phyloP scores from a whole-genome alignment of 2,113 vertebrate species.

The Glaucomys volans region DNA sequence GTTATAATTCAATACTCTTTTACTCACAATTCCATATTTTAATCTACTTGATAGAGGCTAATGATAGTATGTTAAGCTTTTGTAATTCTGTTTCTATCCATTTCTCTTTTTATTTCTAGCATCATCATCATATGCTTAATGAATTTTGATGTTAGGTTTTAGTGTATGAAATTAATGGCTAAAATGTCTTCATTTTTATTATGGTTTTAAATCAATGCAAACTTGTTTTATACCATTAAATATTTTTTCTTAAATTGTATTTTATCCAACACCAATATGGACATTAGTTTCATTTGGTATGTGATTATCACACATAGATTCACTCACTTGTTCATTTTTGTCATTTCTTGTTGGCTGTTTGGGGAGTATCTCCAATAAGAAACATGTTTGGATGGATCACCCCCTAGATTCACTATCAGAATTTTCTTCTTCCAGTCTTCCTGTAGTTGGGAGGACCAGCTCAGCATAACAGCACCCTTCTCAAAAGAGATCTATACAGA shows the following conservation, averaged over 20 bases:
- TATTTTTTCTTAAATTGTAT: slow-evolving; percentile 36
- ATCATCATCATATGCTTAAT: slow-evolving; percentile 23
- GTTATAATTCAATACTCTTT: slow-evolving; percentile 37
- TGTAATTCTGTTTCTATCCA: slow-evolving; percentile 36
- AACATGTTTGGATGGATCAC: background rate
- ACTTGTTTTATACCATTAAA: background rate
- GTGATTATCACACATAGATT: background rate
- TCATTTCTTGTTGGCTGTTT: slow-evolving; percentile 8
- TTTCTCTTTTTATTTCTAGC: slow-evolving; percentile 55
- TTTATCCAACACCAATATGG: background rate
- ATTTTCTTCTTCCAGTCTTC: slow-evolving; percentile 10
- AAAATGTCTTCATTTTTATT: slow-evolving; percentile 8
- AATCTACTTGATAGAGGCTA: slow-evolving; percentile 37
- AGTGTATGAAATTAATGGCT: background rate
- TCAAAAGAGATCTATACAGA: background rate
- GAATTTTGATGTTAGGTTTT: slow-evolving; percentile 13
- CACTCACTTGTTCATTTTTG: background rate
- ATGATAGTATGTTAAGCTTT: slow-evolving; percentile 28
- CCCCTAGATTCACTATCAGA: background rate
- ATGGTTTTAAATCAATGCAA: slow-evolving; percentile 2
- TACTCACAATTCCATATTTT: background rate
- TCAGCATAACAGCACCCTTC: background rate
- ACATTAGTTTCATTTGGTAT: background rate
- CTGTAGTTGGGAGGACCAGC: background rate
- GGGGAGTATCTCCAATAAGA: background rate